Percentiles rank a stretch among this genome's conserved stretches.
phyloP scores from a whole-genome alignment of 2,888 invertebrate genomes.

The Perizoma affinitatum region DNA sequence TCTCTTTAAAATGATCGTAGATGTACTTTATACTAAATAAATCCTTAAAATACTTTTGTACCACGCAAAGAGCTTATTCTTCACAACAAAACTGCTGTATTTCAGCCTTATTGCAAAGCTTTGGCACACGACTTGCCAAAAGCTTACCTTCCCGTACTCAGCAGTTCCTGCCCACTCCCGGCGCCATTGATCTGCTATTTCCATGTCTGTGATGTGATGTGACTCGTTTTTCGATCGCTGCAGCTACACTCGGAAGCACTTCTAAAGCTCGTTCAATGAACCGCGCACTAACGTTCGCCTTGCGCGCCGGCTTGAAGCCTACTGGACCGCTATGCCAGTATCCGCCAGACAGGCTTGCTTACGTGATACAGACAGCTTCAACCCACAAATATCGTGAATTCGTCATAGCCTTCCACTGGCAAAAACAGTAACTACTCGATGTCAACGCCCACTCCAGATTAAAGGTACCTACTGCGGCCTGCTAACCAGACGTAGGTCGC shows the following conservation, averaged over 20 bases:
- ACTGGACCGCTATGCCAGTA: slow-evolving; percentile 51
- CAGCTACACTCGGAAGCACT: slow-evolving; percentile 76
- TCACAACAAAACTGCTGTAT: slow-evolving; percentile 8
- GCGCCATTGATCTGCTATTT: slow-evolving; percentile 80
- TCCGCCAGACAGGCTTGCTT: slow-evolving; percentile 48
- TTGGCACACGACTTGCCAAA: too few relatives aligned
- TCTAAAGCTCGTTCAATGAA: slow-evolving; percentile 50
- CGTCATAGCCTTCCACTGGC: slow-evolving; percentile 73
- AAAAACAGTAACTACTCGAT: slow-evolving; percentile 74
- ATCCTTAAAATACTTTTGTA: neutral
- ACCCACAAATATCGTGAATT: slow-evolving; percentile 71
- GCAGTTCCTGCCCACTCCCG: slow-evolving; percentile 80
- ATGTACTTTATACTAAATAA: neutral
- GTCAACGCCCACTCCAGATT: slow-evolving; percentile 72
- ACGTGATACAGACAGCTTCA: slow-evolving; percentile 51
- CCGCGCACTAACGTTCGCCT: slow-evolving; percentile 62
- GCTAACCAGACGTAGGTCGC: slow-evolving; percentile 62
- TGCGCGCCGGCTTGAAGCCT: slow-evolving; percentile 66
- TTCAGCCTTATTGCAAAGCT: neutral
- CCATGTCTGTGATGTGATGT: slow-evolving; percentile 62
- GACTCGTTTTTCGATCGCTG: slow-evolving; percentile 62
- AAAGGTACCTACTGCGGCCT: slow-evolving; percentile 50
- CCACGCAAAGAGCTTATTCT: slow-evolving; percentile 1
- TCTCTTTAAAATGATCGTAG: too few relatives aligned
- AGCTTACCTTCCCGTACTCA: slow-evolving; percentile 79